Evolutionary conservation across 2,797 vertebrate species (phyloP).

Genomic region (Brachyrhaphis roseni): DNA sequence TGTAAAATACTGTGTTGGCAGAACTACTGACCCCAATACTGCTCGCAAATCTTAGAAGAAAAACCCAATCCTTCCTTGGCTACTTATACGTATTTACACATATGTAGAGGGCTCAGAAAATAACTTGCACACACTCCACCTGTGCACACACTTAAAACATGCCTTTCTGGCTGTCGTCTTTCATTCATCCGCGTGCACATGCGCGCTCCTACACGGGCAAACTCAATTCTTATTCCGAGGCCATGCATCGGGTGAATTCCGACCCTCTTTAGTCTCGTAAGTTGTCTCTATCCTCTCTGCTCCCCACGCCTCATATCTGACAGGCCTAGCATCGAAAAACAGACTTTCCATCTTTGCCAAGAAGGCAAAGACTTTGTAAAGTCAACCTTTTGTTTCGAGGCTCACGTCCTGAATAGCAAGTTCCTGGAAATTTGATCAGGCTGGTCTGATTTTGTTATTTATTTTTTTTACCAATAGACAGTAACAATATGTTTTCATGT

Average conservation of each 20-base stretch:
- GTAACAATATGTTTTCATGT: background rate
- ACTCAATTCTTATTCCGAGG: conserved; percentile 30
- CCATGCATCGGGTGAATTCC: conserved; percentile 33
- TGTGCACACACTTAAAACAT: conserved; percentile 19
- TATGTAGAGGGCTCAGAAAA: conserved; percentile 27
- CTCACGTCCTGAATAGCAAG: conserved; percentile 60
- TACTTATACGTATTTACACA: conserved; percentile 37
- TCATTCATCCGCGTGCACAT: background rate
- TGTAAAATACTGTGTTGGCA: conserved; percentile 69
- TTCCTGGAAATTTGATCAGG: conserved; percentile 56
- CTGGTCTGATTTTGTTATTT: background rate
- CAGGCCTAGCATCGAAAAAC: conserved; percentile 51
- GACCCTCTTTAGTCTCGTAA: conserved; percentile 48
- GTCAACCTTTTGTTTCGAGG: conserved; percentile 56
- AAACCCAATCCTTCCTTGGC: conserved; percentile 34
- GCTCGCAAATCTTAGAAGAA: conserved; percentile 57
- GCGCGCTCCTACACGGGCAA: conserved; percentile 14
- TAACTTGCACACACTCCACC: conserved; percentile 26
- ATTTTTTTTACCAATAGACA: conserved; percentile 8
- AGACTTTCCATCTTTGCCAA: conserved; percentile 41
- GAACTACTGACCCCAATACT: conserved; percentile 73
- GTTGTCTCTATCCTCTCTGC: conserved; percentile 42
- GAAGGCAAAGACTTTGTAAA: conserved; percentile 67
- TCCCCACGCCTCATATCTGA: conserved; percentile 41
- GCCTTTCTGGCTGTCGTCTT: conserved; percentile 1